Conservation (phyloP, 1,140 invertebrate genomes). For the Meloidogyne hapla region DNA sequence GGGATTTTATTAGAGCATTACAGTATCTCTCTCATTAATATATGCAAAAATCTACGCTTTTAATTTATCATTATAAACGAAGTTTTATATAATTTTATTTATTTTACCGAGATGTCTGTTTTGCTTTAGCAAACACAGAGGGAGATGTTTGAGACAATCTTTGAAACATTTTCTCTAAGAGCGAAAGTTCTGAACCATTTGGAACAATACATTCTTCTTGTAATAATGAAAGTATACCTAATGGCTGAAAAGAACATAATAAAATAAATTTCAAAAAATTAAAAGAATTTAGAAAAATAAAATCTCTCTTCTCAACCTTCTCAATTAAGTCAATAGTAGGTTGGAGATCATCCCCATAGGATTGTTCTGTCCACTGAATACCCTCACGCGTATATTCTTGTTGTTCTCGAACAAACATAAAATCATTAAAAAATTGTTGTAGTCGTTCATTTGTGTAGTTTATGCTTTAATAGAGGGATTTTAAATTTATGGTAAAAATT, state of each 20-base stretch:
- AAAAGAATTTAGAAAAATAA: too few relatives aligned
- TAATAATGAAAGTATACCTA: slow-evolving; percentile 99
- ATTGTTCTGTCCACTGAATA: slow-evolving; percentile 82
- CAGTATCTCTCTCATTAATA: too few relatives aligned
- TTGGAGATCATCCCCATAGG: slow-evolving; percentile 96
- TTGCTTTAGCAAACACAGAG: slow-evolving; percentile 50
- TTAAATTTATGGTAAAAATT: not conserved
- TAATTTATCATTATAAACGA: too few relatives aligned
- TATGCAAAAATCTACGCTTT: too few relatives aligned
- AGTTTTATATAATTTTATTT: too few relatives aligned
- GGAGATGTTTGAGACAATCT: slow-evolving; percentile 33
- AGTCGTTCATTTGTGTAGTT: slow-evolving; percentile 94
- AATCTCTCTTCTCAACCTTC: slow-evolving; percentile 75
- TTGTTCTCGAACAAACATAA: slow-evolving; percentile 99
- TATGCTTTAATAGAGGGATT: slow-evolving; percentile 71
- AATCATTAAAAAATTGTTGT: slow-evolving; percentile 99
- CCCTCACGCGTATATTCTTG: slow-evolving; percentile 87
- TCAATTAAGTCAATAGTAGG: slow-evolving; percentile 97
- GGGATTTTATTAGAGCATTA: too few relatives aligned
- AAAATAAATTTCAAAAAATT: slow-evolving; percentile 1
- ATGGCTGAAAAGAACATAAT: slow-evolving; percentile 73
- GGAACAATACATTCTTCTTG: slow-evolving; percentile 99
- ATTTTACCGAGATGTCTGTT: slow-evolving; percentile 52
- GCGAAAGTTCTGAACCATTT: slow-evolving; percentile 94
- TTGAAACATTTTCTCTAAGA: slow-evolving; percentile 85